Evolutionary conservation across 1,140 invertebrate species (phyloP).

Genomic region (Campoletis sonorensis): DNA sequence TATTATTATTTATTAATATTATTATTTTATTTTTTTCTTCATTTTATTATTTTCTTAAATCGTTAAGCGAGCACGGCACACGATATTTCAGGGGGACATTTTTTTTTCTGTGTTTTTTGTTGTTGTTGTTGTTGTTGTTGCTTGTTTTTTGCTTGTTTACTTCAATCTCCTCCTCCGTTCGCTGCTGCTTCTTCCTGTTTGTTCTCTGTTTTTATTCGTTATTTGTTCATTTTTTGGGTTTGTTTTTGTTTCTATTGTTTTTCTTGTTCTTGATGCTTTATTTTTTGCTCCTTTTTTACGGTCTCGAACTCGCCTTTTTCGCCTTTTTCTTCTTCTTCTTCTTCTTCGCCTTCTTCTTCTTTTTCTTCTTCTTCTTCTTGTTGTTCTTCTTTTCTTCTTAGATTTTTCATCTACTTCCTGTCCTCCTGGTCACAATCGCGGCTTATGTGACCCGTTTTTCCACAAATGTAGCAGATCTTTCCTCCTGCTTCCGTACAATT

Average conservation of each 20-base stretch:
- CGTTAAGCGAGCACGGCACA: slow-evolving; percentile 43
- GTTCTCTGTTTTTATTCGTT: too few relatives aligned
- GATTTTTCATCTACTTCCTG: slow-evolving; percentile 80
- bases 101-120: too few relatives aligned
- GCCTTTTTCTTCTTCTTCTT: slow-evolving; percentile 75
- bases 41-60: slow-evolving; percentile 33
- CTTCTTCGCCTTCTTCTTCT: too few relatives aligned
- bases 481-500: slow-evolving; percentile 88
- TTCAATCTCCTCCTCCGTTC: too few relatives aligned
- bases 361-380: slow-evolving; percentile 72
- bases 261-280: slow-evolving; percentile 51
- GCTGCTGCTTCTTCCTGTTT: too few relatives aligned
- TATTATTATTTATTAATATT: slow-evolving; percentile 9
- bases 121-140: not conserved
- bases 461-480: slow-evolving; percentile 92
- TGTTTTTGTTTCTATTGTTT: too few relatives aligned
- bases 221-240: too few relatives aligned
- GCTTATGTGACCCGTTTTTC: slow-evolving; percentile 92
- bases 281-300: slow-evolving; percentile 61
- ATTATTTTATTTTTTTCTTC: slow-evolving; percentile 15
- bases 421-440: slow-evolving; percentile 90
- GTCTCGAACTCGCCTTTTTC: slow-evolving; percentile 68
- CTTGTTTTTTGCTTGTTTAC: not conserved
- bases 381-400: too few relatives aligned
- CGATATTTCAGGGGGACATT: slow-evolving; percentile 14